Evolutionary conservation across 2,797 vertebrate species (phyloP), one percentile per base, ranked within the genome.

Genomic region (Chloroceryle amazona): DNA sequence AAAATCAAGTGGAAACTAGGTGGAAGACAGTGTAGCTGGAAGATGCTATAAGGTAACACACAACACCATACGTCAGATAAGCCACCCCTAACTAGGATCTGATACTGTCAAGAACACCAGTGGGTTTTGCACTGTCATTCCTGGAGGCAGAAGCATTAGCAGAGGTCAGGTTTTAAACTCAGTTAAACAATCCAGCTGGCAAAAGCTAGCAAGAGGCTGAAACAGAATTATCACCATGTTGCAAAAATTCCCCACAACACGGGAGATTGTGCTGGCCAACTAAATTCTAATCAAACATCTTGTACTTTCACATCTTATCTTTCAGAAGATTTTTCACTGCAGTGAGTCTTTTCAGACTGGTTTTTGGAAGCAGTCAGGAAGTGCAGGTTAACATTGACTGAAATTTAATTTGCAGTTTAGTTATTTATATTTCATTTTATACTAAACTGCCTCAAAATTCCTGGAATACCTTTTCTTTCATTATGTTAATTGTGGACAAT

Each of bases 151-250:
- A 84, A 78, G 29, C 89, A 83, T 68, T 62, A 79, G 75, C 54
- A 35, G 29, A 92, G 62, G 47, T 76, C 81, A 62, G 72, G n/a
- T 72, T 86, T 79, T 83, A 81, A 86, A 86, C n/a, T 67, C 28
- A 0, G 41, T 46, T 39, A 52, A 29, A 65, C 68, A 66, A 78
- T 58, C 42, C 35, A 72, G 62, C 55, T 60, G 52, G 94, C 70
- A 90, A 79, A 90, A 90, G 82, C 72, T 72, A 61, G 20, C 0
- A 0, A 26, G 10, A 93, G 39, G 46, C 65, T 73, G 54, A 62
- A 14, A 57, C 7, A 4, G 2, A 91, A 88, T 93, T 84, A 92
- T 70, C 10, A 4, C 31, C 66, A 3, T n/a, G 29, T 19, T 47
- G 74, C 58, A 80, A 81, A 76, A 81, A 23, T 47, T 81, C 33